Evolutionary conservation across 2,797 vertebrate genomes (phyloP).

Genomic region (Neosilurus hyrtlii): DNA sequence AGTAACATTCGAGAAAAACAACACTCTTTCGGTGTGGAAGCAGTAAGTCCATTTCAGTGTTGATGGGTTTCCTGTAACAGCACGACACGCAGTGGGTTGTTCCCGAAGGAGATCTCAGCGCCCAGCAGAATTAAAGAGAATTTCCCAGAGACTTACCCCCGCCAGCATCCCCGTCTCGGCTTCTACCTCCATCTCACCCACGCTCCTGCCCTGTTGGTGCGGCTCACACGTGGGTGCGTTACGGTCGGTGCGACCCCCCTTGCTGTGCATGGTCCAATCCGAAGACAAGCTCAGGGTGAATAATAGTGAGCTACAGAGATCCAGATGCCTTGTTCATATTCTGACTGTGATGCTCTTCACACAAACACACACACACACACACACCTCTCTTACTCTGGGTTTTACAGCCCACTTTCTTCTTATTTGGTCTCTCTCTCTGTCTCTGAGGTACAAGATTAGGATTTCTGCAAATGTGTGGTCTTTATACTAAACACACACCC

Average conservation of each 20-base stretch:
- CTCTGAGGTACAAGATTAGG: conserved; percentile 31
- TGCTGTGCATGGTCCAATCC: conserved; percentile 44
- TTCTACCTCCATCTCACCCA: conserved; percentile 55
- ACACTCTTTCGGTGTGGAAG: neutral
- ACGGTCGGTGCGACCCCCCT: conserved; percentile 34
- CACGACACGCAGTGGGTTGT: neutral
- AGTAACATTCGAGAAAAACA: neutral
- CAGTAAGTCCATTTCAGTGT: neutral
- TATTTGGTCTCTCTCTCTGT: neutral
- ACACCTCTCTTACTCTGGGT: neutral
- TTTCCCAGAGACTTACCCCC: conserved; percentile 46
- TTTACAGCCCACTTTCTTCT: conserved; percentile 15
- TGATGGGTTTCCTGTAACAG: neutral
- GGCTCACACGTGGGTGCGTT: conserved; percentile 45
- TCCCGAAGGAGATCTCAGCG: neutral
- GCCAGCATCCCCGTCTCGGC: conserved; percentile 20
- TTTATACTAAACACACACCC: conserved; percentile 33
- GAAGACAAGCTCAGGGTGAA: neutral
- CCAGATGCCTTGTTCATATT: neutral
- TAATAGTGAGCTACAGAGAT: neutral
- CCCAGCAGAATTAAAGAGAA: neutral
- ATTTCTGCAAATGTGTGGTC: conserved; percentile 41
- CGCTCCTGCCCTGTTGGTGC: conserved; percentile 41
- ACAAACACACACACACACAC: neutral
- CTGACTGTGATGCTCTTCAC: conserved; percentile 3